A percentile compares a stretch with the other conserved stretches of the same genome.
Conservation (phyloP, 2,888 invertebrate species). For the Eudasyphora cyanicolor region DNA sequence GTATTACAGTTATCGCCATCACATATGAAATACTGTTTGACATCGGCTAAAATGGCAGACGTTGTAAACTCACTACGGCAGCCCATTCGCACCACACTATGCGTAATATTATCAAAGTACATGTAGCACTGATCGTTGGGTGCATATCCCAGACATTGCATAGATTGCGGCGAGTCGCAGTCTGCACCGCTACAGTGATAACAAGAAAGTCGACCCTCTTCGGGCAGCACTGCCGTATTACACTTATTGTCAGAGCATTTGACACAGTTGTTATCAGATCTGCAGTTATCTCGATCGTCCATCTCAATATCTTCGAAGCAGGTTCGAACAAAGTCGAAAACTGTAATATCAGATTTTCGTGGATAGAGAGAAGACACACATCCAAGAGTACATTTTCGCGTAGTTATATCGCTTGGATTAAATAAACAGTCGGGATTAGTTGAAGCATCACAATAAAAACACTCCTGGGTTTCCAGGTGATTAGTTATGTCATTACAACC, state of each 20-base stretch:
- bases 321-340: slow-evolving; percentile 66
- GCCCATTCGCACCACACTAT: slow-evolving; percentile 64
- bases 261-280: slow-evolving; percentile 60
- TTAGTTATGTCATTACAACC: slow-evolving; percentile 66
- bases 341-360: slow-evolving; percentile 49
- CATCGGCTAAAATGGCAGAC: slow-evolving; percentile 38
- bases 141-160: slow-evolving; percentile 60
- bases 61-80: slow-evolving; percentile 67
- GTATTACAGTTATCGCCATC: slow-evolving; percentile 69
- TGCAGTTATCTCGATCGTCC: slow-evolving; percentile 64
- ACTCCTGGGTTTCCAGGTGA: slow-evolving; percentile 56
- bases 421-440: slow-evolving; percentile 63
- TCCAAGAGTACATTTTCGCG: slow-evolving; percentile 67
- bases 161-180: slow-evolving; percentile 62
- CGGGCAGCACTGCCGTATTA: slow-evolving; percentile 63
- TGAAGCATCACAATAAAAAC: slow-evolving; percentile 67
- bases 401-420: slow-evolving; percentile 45
- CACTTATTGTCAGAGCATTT: slow-evolving; percentile 63
- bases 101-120: slow-evolving; percentile 66
- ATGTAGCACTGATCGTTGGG: slow-evolving; percentile 69
- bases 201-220: slow-evolving; percentile 64
- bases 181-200: slow-evolving; percentile 61
- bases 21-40: slow-evolving; percentile 67
- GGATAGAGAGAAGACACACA: slow-evolving; percentile 68
- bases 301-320: slow-evolving; percentile 69